phyloP scores from a whole-genome alignment of 2,113 vertebrate genomes.

The Vombatus ursinus region DNA sequence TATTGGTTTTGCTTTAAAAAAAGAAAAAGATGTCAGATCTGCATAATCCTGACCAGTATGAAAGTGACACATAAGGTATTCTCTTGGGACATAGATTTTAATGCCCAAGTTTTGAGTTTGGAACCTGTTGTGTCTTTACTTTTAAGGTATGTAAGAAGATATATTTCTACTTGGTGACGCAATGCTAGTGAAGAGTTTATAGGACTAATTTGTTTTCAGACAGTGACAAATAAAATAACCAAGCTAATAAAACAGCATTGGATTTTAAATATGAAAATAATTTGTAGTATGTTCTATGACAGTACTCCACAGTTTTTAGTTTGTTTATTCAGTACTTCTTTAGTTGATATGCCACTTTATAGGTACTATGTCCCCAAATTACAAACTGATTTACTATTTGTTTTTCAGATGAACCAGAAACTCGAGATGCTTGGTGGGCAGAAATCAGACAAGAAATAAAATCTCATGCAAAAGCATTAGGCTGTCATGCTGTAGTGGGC shows the following conservation, averaged over 20 bases:
- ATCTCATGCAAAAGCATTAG: slow-evolving; percentile 98
- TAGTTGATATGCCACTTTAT: neutral
- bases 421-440: slow-evolving; percentile 99
- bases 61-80: neutral
- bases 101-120: slow-evolving; percentile 42
- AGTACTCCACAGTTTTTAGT: slow-evolving; percentile 7
- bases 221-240: slow-evolving; percentile 33
- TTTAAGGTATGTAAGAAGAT: slow-evolving; percentile 43
- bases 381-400: slow-evolving; percentile 86
- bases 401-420: slow-evolving; percentile 99
- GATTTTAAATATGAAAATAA: slow-evolving; percentile 38
- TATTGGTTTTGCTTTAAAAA: slow-evolving; percentile 37
- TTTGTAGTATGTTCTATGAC: slow-evolving; percentile 1
- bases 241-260: neutral
- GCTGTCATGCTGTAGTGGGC: slow-evolving; percentile 97
- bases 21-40: slow-evolving; percentile 28
- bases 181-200: slow-evolving; percentile 27
- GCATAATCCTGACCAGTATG: slow-evolving; percentile 49
- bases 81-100: neutral
- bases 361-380: slow-evolving; percentile 56
- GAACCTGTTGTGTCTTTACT: slow-evolving; percentile 25
- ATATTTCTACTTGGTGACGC: neutral
- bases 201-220: slow-evolving; percentile 37
- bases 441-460: slow-evolving; percentile 99
- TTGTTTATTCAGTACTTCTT: slow-evolving; percentile 45